These are phyloP conservation scores for Bungarus multicinctus DNA, from an alignment of 2,113 vertebrate species.

Conservation along the genomic window DNA sequence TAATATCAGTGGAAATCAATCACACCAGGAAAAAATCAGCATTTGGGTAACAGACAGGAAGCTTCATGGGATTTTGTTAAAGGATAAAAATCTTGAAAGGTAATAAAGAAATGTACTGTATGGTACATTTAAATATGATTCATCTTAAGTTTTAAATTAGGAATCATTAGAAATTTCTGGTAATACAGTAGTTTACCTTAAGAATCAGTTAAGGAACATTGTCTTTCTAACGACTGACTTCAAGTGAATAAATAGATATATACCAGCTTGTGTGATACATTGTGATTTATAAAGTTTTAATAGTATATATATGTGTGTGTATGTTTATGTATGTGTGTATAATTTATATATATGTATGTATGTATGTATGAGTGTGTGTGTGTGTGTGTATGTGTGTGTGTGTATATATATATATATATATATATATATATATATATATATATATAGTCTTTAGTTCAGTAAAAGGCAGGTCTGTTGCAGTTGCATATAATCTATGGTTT, in stretches of 20 bases:
- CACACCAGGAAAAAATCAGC: neutral
- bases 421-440: too few relatives aligned
- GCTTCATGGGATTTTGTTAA: neutral
- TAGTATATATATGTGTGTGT: too few relatives aligned
- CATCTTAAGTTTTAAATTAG: neutral
- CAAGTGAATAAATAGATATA: neutral
- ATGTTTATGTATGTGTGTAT: too few relatives aligned
- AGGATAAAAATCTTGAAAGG: neutral
- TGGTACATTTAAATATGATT: neutral
- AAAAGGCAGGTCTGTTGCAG: constrained; percentile 33
- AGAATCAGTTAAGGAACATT: neutral
- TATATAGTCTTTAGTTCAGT: neutral
- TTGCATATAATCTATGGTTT: constrained; percentile 43
- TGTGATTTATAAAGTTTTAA: constrained; percentile 42
- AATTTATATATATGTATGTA: too few relatives aligned
- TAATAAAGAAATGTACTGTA: neutral
- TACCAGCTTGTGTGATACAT: neutral
- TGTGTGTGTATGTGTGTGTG: neutral
- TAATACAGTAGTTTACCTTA: too few relatives aligned
- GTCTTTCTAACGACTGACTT: neutral
- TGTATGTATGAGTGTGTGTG: neutral
- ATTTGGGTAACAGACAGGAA: neutral
- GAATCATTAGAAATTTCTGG: neutral
- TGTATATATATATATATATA: too few relatives aligned
- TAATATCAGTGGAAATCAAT: neutral